Conservation (phyloP, 2,888 invertebrate genomes). For the Phaedon cochleariae region DNA sequence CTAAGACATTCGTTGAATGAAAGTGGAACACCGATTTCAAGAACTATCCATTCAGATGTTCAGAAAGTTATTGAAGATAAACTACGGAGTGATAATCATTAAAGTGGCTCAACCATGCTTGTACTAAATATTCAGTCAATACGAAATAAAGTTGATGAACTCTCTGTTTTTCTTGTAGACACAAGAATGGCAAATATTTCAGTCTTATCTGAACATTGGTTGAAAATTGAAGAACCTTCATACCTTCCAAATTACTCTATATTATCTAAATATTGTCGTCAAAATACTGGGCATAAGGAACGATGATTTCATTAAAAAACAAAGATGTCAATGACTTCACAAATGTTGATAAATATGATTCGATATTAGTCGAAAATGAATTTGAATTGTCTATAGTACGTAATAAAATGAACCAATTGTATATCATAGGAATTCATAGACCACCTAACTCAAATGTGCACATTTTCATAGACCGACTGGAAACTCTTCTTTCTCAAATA, state of each 20-base stretch:
- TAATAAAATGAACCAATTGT: background rate
- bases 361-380: background rate
- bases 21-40: background rate
- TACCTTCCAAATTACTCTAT: background rate
- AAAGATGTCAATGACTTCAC: background rate
- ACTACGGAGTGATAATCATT: too few relatives aligned
- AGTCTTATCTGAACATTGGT: background rate
- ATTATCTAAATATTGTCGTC: background rate
- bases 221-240: background rate
- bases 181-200: background rate
- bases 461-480: background rate
- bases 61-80: background rate
- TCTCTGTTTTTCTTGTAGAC: background rate
- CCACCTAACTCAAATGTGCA: background rate
- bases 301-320: background rate
- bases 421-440: constrained; percentile 6
- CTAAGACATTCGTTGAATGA: background rate
- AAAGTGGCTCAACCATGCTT: background rate
- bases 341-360: background rate
- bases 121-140: background rate
- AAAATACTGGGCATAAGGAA: background rate
- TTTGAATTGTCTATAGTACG: background rate
- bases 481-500: background rate
- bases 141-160: background rate
- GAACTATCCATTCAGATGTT: background rate